A percentile compares a stretch with the other conserved stretches of the same genome.
phyloP scores from a whole-genome alignment of 2,888 invertebrate species.

The Trachelus tabidus region DNA sequence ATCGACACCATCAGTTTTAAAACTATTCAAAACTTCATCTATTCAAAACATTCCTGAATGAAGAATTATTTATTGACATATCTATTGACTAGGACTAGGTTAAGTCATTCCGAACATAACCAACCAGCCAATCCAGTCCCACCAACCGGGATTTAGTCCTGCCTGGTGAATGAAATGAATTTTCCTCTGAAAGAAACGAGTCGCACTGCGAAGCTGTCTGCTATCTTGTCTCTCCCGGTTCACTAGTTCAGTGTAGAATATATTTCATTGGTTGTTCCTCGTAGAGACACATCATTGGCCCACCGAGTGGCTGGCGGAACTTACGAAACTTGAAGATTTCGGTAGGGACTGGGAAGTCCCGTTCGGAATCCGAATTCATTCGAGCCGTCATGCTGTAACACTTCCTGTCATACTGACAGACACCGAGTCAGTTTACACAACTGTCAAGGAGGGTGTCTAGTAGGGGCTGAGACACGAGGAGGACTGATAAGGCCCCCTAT shows the following conservation, averaged over 20 bases:
- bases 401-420: not conserved
- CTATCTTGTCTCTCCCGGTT: not conserved
- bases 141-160: not conserved
- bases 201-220: not conserved
- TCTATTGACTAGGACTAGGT: not conserved
- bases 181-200: not conserved
- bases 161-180: not conserved
- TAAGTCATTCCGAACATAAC: not conserved
- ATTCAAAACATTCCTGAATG: not conserved
- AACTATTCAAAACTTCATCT: not conserved
- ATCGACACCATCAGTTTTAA: not conserved
- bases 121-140: not conserved
- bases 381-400: not conserved
- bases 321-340: not conserved
- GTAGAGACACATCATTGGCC: not conserved
- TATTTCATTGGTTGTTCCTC: not conserved
- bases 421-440: not conserved
- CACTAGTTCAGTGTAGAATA: not conserved
- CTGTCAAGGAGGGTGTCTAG: not conserved
- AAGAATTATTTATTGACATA: not conserved
- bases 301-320: not conserved
- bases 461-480: not conserved
- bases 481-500: not conserved
- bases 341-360: not conserved
- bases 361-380: not conserved